Conservation (phyloP, 2,797 vertebrate species). For the Natrix natrix region DNA sequence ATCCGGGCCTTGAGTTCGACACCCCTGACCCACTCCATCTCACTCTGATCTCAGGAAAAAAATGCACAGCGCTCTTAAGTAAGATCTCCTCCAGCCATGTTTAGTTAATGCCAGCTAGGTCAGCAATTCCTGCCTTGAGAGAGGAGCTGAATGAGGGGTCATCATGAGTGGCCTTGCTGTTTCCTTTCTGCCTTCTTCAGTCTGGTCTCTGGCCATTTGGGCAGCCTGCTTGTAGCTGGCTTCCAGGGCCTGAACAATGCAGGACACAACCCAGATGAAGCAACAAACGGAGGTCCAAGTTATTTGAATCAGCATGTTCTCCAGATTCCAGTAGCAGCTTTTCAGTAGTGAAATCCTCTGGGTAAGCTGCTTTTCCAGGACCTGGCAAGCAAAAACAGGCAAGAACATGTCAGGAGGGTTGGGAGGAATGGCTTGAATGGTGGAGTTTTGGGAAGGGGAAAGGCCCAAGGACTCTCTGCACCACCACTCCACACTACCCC, state of each 20-base stretch:
- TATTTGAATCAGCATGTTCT: fast-evolving
- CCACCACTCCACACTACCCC: background rate
- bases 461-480: background rate
- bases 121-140: background rate
- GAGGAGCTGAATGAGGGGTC: no score
- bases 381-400: background rate
- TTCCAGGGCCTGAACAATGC: conserved; percentile 47
- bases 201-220: conserved; percentile 38
- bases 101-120: background rate
- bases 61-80: background rate
- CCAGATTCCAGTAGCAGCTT: conserved; percentile 10
- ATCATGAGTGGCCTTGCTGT: fast-evolving
- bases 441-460: background rate
- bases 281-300: conserved; percentile 46
- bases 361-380: background rate
- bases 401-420: background rate
- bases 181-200: background rate
- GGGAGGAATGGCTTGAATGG: background rate
- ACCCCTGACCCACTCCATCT: background rate
- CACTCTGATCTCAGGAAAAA: background rate
- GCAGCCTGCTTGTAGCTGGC: conserved; percentile 46
- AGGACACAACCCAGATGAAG: conserved; percentile 41
- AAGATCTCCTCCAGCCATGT: conserved; percentile 6
- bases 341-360: background rate
- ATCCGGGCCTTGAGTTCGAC: no score